Evolutionary conservation across 1,140 invertebrate species (phyloP), one percentile per base, ranked within the genome.

Genomic region (Forficula auricularia): DNA sequence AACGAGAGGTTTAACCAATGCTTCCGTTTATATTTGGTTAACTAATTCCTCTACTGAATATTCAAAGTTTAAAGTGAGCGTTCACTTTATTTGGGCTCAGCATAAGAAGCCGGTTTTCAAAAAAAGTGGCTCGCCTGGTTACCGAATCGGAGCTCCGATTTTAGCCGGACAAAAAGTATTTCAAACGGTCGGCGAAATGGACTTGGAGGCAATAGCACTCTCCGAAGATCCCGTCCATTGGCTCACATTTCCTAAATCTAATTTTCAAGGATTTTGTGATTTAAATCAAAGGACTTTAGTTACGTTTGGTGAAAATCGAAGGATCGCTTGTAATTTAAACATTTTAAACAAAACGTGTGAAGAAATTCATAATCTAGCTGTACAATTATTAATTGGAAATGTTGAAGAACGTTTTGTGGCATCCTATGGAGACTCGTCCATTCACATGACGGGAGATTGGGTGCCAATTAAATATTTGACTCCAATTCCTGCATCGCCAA

Each of bases 51-150:
- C 22, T 27, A 27, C 22, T 27, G 22, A 27, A 27, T 27, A 27
- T 27, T 27, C 22, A 27, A 27, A 27, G 22, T 27, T 27, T 27
- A 27, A 27, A 27, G 22, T 27, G 22, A 27, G 22, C 22, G 22
- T 27, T 27, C 22, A 27, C 22, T 27, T 27, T 27, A 27, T 27
- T 27, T 27, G 22, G 22, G 22, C 22, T 27, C 22, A 27, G 22
- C 22, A 27, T 27, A 27, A 27, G 22, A 27, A 27, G 22, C 22
- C 22, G 22, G 22, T 27, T 27, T 27, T 27, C 22, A 27, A 27
- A 27, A 51, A 69, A 33, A 81, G 77, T 57, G 79, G 78, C 38
- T 77, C 76, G 58, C 75, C 77, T 12, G 77, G 78, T 3, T 82
- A 82, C 51, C 50, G 68, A 8, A 39, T 62, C 7, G 71, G 70